Evolutionary conservation across 2,888 invertebrate species (phyloP), one percentile per base, ranked within the genome.

Genomic region (Acleris sparsana): DNA sequence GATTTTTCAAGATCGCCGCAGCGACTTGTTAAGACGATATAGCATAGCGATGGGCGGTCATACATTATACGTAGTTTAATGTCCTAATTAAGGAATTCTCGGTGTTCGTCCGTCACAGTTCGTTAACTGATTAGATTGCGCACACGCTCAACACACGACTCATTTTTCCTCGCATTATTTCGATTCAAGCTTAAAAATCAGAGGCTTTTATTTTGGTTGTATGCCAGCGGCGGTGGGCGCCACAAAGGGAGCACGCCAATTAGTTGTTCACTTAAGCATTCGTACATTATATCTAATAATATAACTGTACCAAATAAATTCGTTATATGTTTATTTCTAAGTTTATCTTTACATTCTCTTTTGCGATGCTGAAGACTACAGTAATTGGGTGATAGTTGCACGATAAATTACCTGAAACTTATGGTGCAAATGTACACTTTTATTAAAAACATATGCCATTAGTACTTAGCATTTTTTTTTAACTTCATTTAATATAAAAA

Each of bases 71-170:
- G 44, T 62, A 66, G 53, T 67, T 75, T 78, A 77, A 79, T 76
- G 75, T 77, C 74, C 80, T 82, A 80, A 81, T 83, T 79, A 83
- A 77, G 74, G 79, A 74, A 82, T 82, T 78, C 78, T 78, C 72
- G 73, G 73, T 77, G 75, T 75, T 71, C 72, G 73, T 71, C 74
- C 78, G 80, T 76, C 77, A 76, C 76, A 71, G 78, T 79, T 77
- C 77, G 78, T 79, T 78, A 80, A 77, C 72, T 77, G 76, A 77
- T 79, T 78, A 78, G 75, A 78, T 78, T 76, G 76, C 67, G 72
- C 72, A 68, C 68, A 70, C 71, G 71, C 73, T 66, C 62, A 60
- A 52, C 56, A 53, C 61, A 29, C 61, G 57, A 61, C 62, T 66
- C 64, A 67, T 62, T 63, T 63, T 62, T 62, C 56, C 62, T 62